A percentile compares a stretch with the other conserved stretches of the same genome.
These are phyloP conservation scores for Malurus melanocephalus DNA, from an alignment of 2,113 vertebrate species.

Conservation along the genomic window DNA sequence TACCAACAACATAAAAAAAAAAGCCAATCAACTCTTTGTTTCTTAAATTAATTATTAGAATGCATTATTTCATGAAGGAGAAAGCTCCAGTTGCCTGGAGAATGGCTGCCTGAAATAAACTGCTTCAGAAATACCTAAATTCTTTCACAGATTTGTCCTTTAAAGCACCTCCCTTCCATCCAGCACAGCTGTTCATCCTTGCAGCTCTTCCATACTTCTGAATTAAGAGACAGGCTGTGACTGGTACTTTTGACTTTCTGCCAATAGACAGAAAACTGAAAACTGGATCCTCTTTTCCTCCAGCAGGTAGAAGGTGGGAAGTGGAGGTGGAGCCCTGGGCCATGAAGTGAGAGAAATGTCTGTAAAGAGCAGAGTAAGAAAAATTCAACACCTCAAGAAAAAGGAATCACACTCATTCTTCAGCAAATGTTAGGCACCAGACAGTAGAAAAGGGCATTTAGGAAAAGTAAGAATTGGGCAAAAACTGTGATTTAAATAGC, in stretches of 20 bases:
- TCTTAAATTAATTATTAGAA: not conserved
- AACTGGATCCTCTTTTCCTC: not conserved
- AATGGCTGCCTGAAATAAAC: not conserved
- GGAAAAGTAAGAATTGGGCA: not conserved
- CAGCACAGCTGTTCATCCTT: not conserved
- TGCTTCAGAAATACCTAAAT: not conserved
- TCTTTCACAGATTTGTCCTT: not conserved
- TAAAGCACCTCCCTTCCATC: not conserved
- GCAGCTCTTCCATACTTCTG: not conserved
- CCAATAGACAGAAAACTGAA: constrained; percentile 2
- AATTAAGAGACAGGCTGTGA: not conserved
- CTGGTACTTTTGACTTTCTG: not conserved
- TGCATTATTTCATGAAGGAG: not conserved
- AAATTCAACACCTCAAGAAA: not conserved
- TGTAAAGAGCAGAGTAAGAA: not conserved
- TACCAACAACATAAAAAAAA: not conserved
- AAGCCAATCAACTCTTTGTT: not conserved
- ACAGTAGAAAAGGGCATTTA: not conserved
- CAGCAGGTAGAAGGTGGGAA: not conserved
- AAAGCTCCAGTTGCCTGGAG: not conserved
- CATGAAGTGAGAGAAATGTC: not conserved
- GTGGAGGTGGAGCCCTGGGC: not conserved
- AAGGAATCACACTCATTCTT: not conserved
- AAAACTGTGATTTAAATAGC: not conserved
- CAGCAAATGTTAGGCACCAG: not conserved